Percentiles rank a stretch among this genome's conserved stretches.
These are phyloP conservation scores for Nyctibius bracteatus DNA, from an alignment of 2,113 vertebrate species.

Conservation along the genomic window DNA sequence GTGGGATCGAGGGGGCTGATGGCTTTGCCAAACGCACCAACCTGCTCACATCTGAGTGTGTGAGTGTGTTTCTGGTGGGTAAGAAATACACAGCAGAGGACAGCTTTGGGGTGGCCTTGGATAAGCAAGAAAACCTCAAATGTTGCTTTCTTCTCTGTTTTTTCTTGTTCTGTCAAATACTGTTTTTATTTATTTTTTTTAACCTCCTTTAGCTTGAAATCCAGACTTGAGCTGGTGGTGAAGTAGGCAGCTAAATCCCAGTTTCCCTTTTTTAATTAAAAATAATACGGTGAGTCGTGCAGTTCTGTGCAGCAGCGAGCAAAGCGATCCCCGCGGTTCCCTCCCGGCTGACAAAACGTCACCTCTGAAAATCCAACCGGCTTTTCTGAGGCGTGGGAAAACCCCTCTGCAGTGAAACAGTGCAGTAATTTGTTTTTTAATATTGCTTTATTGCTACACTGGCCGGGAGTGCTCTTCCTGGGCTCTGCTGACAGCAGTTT, in stretches of 20 bases:
- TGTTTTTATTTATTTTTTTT: background rate
- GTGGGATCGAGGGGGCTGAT: accelerated
- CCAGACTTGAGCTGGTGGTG: background rate
- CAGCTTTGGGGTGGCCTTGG: background rate
- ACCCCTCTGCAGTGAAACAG: background rate
- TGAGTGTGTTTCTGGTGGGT: background rate
- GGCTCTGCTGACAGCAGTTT: background rate
- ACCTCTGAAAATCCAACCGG: background rate
- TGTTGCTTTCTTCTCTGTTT: background rate
- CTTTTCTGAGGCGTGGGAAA: background rate
- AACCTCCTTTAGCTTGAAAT: background rate
- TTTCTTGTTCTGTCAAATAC: background rate
- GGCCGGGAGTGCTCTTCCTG: background rate
- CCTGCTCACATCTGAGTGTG: background rate
- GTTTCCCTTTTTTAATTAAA: conserved; percentile 26
- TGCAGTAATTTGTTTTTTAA: background rate
- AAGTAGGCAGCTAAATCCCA: background rate
- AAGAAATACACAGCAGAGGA: background rate
- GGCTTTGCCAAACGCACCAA: background rate
- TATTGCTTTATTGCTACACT: background rate
- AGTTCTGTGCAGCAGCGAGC: background rate
- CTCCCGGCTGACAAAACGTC: background rate
- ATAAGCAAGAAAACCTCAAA: background rate
- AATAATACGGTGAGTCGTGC: background rate
- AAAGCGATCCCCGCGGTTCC: background rate